phyloP scores from a whole-genome alignment of 2,797 vertebrate species.

The Sebastes vulpes region DNA sequence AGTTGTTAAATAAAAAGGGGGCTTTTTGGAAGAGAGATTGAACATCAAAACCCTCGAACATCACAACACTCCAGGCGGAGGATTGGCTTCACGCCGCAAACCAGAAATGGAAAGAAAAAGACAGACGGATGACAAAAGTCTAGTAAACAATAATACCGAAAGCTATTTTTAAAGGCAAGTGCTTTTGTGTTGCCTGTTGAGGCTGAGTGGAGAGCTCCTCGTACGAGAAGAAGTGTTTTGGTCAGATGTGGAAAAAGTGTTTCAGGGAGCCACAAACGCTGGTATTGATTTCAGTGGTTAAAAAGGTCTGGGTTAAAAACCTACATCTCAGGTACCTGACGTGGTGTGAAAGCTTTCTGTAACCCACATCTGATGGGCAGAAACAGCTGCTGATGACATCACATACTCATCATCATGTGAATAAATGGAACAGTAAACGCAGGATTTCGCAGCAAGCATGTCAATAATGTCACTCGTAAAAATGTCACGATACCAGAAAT shows the following conservation, averaged over 20 bases:
- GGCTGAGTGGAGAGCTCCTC: background rate
- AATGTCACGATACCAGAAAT: too few species aligned
- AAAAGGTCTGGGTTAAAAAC: slow-evolving; percentile 19
- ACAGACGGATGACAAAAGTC: background rate
- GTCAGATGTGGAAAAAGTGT: background rate
- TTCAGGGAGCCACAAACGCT: slow-evolving; percentile 16
- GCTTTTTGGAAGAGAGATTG: background rate
- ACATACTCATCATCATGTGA: background rate
- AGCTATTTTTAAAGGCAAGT: background rate
- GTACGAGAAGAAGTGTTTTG: background rate
- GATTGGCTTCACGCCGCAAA: background rate
- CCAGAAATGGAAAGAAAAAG: background rate
- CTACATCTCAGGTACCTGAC: background rate
- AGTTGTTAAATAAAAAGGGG: slow-evolving; percentile 7
- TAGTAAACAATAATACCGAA: background rate
- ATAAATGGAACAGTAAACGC: background rate
- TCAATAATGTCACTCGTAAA: background rate
- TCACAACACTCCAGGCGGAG: background rate
- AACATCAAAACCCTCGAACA: slow-evolving; percentile 3
- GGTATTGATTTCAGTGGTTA: slow-evolving; percentile 12
- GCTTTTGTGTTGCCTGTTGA: background rate
- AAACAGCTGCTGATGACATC: background rate
- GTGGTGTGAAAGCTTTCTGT: background rate
- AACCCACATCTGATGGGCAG: background rate
- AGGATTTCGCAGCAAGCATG: background rate